phyloP scores from a whole-genome alignment of 2,888 invertebrate species.

The Blastobasis adustella region DNA sequence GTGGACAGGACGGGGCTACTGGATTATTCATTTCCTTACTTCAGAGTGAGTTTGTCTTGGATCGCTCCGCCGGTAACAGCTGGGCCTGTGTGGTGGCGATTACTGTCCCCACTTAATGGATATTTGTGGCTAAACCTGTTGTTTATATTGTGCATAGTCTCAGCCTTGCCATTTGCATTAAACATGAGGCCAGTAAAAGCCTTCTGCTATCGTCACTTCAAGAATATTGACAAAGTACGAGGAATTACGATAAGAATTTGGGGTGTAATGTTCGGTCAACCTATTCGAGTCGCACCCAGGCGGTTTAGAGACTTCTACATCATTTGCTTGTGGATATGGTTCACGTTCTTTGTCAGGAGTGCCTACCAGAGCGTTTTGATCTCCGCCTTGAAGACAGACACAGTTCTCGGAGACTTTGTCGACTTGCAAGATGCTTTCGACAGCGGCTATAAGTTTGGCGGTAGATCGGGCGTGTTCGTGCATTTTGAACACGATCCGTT shows the following conservation, averaged over 20 bases:
- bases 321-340: slow-evolving; percentile 51
- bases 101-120: slow-evolving; percentile 47
- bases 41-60: slow-evolving; percentile 47
- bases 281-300: slow-evolving; percentile 38
- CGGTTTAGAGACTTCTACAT: slow-evolving; percentile 55
- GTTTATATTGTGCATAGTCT: slow-evolving; percentile 35
- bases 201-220: slow-evolving; percentile 38
- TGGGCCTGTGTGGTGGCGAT: slow-evolving; percentile 44
- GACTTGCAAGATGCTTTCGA: slow-evolving; percentile 40
- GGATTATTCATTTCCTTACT: slow-evolving; percentile 48
- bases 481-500: slow-evolving; percentile 49
- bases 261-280: slow-evolving; percentile 51
- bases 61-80: slow-evolving; percentile 42
- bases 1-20: slow-evolving; percentile 38
- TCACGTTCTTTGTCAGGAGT: slow-evolving; percentile 50
- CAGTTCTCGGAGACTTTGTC: slow-evolving; percentile 35
- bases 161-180: slow-evolving; percentile 36
- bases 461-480: slow-evolving; percentile 37
- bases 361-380: slow-evolving; percentile 57
- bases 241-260: slow-evolving; percentile 42
- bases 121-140: slow-evolving; percentile 47
- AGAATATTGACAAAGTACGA: slow-evolving; percentile 32
- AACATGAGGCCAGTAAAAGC: slow-evolving; percentile 31
- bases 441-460: slow-evolving; percentile 43
- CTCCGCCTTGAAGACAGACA: slow-evolving; percentile 48